A percentile compares a stretch with the other conserved stretches of the same genome.
phyloP scores from a whole-genome alignment of 2,113 vertebrate genomes.

The Chaenogobius annularis region DNA sequence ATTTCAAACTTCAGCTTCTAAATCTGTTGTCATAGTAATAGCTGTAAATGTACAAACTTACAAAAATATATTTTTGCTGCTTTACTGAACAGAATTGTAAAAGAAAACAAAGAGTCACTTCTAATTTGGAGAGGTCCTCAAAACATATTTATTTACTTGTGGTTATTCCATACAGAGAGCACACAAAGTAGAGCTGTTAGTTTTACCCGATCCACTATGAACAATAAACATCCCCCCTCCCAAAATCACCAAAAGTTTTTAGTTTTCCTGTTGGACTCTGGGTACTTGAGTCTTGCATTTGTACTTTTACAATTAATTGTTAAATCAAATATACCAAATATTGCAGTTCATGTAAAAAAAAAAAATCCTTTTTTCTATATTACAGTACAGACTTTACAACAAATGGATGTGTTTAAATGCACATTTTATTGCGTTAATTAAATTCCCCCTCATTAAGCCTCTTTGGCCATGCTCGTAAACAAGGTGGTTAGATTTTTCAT shows the following conservation, averaged over 20 bases:
- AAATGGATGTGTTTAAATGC: constrained; percentile 74
- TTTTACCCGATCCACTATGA: constrained; percentile 53
- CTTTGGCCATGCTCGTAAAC: constrained; percentile 64
- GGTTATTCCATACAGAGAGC: constrained; percentile 80
- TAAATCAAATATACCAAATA: constrained; percentile 65
- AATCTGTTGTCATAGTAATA: not conserved
- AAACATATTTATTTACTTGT: constrained; percentile 82
- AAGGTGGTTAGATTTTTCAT: constrained; percentile 64
- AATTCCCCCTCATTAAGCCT: constrained; percentile 62
- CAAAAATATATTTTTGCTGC: not conserved
- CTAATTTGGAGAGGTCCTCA: constrained; percentile 72
- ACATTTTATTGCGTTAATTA: constrained; percentile 78
- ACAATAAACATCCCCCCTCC: constrained; percentile 43
- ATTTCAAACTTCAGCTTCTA: not conserved
- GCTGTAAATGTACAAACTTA: not conserved
- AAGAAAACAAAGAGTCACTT: constrained; percentile 73
- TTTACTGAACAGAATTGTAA: constrained; percentile 22
- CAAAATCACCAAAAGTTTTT: constrained; percentile 60
- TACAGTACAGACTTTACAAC: constrained; percentile 83
- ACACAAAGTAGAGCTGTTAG: constrained; percentile 68
- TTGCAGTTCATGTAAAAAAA: constrained; percentile 72
- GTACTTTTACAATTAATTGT: constrained; percentile 62
- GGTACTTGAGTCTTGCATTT: constrained; percentile 55
- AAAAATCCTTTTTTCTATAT: constrained; percentile 70
- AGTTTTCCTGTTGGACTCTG: constrained; percentile 29